Percentiles rank a stretch among this genome's conserved stretches.
Evolutionary conservation across 2,113 vertebrate species (phyloP).

Genomic region (Aegithalos caudatus): DNA sequence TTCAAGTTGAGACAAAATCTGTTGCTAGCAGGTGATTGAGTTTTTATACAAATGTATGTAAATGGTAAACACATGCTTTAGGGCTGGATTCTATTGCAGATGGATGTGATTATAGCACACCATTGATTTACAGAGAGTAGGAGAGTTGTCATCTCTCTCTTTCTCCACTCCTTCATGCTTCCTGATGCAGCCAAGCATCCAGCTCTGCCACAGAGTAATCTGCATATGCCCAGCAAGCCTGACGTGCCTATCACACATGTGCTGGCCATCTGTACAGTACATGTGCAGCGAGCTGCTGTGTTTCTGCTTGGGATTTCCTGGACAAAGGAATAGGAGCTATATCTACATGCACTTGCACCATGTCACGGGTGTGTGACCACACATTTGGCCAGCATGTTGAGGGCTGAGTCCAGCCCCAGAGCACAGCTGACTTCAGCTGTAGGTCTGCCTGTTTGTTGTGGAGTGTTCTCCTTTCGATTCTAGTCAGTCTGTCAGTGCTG

Average conservation of each 20-base stretch:
- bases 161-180: background rate
- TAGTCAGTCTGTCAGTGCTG: background rate
- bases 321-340: background rate
- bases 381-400: background rate
- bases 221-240: background rate
- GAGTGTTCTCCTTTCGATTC: background rate
- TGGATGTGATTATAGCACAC: background rate
- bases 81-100: background rate
- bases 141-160: background rate
- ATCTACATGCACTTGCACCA: background rate
- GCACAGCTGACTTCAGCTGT: background rate
- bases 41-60: background rate
- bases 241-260: background rate
- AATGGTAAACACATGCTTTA: background rate
- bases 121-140: background rate
- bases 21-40: background rate
- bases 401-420: background rate
- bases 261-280: background rate
- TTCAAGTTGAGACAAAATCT: background rate
- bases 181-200: background rate
- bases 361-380: background rate
- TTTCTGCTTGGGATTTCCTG: background rate
- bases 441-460: background rate
- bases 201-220: background rate
- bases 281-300: fast-evolving